Evolutionary conservation across 2,113 vertebrate species (phyloP).

Genomic region (Channa argus): DNA sequence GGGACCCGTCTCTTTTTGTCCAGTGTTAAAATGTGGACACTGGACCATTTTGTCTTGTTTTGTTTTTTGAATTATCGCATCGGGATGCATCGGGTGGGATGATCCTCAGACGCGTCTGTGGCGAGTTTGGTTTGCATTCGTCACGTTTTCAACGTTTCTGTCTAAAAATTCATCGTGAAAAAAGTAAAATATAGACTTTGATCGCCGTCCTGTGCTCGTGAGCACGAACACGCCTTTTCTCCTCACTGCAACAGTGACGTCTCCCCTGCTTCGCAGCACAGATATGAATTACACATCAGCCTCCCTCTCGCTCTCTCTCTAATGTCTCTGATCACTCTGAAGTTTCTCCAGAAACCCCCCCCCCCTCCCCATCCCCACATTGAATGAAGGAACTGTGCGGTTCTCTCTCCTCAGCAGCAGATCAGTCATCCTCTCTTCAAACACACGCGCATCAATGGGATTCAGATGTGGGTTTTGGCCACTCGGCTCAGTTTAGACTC

Average conservation of each 20-base stretch:
- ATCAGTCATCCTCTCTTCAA: slow-evolving; percentile 59
- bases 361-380: neutral
- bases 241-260: slow-evolving; percentile 60
- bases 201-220: neutral
- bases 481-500: slow-evolving; percentile 40
- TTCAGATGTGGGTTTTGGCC: slow-evolving; percentile 60
- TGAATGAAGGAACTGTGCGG: slow-evolving; percentile 48
- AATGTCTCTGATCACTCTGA: slow-evolving; percentile 55
- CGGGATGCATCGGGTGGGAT: neutral
- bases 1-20: too few species aligned
- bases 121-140: neutral
- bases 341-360: slow-evolving; percentile 53
- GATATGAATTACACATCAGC: slow-evolving; percentile 51
- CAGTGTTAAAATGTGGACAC: too few species aligned
- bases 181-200: neutral
- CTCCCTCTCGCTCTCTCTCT: slow-evolving; percentile 13
- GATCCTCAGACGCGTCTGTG: neutral
- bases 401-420: slow-evolving; percentile 46
- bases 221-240: slow-evolving; percentile 35
- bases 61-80: too few species aligned
- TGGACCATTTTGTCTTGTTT: too few species aligned
- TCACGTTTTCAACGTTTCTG: neutral
- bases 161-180: neutral
- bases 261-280: slow-evolving; percentile 43
- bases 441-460: slow-evolving; percentile 50